Base-by-base conservation (phyloP, 2,113 vertebrate genomes). In the Ornithorhynchus anatinus region DNA sequence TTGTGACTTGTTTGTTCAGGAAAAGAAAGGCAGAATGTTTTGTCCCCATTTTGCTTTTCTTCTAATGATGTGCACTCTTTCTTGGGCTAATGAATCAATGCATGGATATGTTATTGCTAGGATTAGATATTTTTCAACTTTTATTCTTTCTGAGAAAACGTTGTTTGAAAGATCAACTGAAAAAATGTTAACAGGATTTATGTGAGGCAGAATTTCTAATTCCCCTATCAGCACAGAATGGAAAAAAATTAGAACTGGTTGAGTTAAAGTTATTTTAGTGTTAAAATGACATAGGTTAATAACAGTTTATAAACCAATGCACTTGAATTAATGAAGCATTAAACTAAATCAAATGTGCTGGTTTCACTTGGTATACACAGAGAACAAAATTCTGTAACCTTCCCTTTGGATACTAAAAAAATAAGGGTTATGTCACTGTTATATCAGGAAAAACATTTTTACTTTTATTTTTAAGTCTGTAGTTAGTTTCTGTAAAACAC, bases 1-100 rank as follows among this genome's bases (percentile, higher is more conserved):
- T 76, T 61, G 62, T 80, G 72, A 70, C 68, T 78, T 79, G 72
- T 82, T 86, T 82, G 54, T 88, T 88, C 85, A 88, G 77, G 80
- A 81, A 89, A 73, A 56, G 69, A 79, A 38, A 74, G 84, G 75
- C 73, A 77, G 77, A 78, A 76, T 67, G 64, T 37, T 72, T 74
- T 63, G 37, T 68, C 84, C 35, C 27, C 63, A n/a, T 20, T 73
- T 42, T n/a, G 43, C 68, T 75, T 37, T 65, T 84, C 22, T 71
- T 84, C 51, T 48, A 67, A 59, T 65, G 78, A 75, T 4, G 19
- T 84, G 35, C 72, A 83, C 53, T 86, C 76, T 70, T 81, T 79
- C 38, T 75, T 62, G 79, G 69, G 48, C 73, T 86, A 61, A 50
- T 83, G 78, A 79, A 70, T 84, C 29, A 69, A 72, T 83, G 84